Base-by-base conservation (phyloP, 2,888 invertebrate species). In the Watsonalla cultraria region DNA sequence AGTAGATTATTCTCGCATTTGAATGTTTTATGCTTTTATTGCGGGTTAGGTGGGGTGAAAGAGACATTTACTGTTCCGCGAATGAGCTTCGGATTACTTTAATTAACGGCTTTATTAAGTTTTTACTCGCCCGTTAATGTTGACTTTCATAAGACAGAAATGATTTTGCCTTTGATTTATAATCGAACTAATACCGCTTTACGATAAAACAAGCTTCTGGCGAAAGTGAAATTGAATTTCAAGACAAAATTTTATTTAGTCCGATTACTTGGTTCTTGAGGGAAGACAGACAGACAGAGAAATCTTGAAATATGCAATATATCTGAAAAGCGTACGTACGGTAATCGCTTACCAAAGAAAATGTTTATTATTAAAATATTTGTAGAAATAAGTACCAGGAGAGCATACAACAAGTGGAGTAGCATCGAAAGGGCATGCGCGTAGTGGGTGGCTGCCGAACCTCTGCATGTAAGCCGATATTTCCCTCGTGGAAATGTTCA, bases 401-500 rank as follows among this genome's bases (percentile, higher is more conserved):
- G 55, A 51, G 61, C 76, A 80, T 69, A 64, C 64, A 55, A 57
- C 58, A 56, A 57, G 59, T 60, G 76, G 69, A 74, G 74, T 70
- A 73, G 72, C 72, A 72, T 64, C 65, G 62, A 71, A 72, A 70
- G 70, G 64, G 57, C 63, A 69, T 62, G 68, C 69, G 69, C 82
- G 73, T 78, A 81, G 86, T 88, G 89, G 88, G 89, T 89, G 90
- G 87, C 81, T 78, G 71, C 68, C 73, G 71, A 55, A 64, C 68
- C 74, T 76, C 70, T 54, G 63, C 68, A 71, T 78, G 90, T 88
- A 89, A 90, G 76, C 78, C 80, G 90, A 90, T 90, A 88, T 88
- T 87, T 85, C 85, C 86, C 83, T 80, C 83, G 82, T 85, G 88
- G 78, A 90, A 88, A 88, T 84, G 82, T 84, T 88, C 83, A 87